Evolutionary conservation across 2,888 invertebrate species (phyloP), one percentile per base, ranked within the genome.

Genomic region (Dermolepida albohirtum): DNA sequence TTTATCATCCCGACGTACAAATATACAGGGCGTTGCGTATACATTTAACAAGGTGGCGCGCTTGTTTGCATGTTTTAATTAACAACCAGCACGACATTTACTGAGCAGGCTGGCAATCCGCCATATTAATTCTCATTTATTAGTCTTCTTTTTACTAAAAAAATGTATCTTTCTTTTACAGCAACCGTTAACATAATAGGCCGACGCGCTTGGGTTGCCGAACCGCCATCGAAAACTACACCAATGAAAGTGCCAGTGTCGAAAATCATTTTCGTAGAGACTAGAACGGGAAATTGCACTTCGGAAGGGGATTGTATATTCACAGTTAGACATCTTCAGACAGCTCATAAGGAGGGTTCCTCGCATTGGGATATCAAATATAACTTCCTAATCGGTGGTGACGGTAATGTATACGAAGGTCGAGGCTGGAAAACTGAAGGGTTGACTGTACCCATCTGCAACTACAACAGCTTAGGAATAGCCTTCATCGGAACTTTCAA

Each of bases 401-500:
- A 92, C 77, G 92, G 92, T 0, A 85, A 87, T 4, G 90, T 88
- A 0, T 92, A 92, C 78, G 87, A 86, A 72, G 92, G 90, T 0
- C 87, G 92, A 1, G 90, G 91, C 2, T 92, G 92, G 92, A 87
- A 89, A 72, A 80, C 82, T 67, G 84, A 88, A 49, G 93, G 93
- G 0, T 90, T 93, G 0, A 92, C 93, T 75, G 87, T 92, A 0
- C 85, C 86, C 47, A 86, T 88, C 50, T 92, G 88, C 77, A 92
- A 93, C 78, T 80, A 80, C 10, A 85, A 82, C 57, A 90, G 91
- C 75, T 86, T 93, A 34, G 91, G 90, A 2, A 88, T 93, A 8
- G 89, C 89, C 5, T 91, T 91, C 74, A 88, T 93, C 64, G 93
- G 93, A 5, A 91, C 90, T 0, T 93, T 91, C 72, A 89, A 86